Conservation (phyloP, 2,797 vertebrate genomes). For the Champsocephalus esox region DNA sequence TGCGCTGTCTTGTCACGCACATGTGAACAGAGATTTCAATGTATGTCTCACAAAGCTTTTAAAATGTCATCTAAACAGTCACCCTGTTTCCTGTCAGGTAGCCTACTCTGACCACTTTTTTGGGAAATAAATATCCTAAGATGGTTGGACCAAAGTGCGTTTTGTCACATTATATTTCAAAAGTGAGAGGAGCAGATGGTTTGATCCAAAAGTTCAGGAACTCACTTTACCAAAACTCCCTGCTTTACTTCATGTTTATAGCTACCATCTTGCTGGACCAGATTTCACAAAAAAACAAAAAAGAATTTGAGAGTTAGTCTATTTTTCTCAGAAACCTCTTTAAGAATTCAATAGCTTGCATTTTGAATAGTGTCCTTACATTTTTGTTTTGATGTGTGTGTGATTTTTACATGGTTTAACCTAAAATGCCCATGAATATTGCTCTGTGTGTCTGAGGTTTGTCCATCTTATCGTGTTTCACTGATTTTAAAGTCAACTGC, state of each 20-base stretch:
- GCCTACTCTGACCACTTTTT: slow-evolving; percentile 6
- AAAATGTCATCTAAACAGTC: background rate
- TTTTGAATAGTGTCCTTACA: background rate
- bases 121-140: background rate
- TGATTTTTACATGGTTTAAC: background rate
- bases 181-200: background rate
- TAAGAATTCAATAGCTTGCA: background rate
- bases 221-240: background rate
- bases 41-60: background rate
- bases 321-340: too few species aligned
- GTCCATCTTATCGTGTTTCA: background rate
- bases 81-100: slow-evolving; percentile 36
- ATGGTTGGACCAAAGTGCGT: background rate
- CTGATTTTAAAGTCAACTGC: slow-evolving; percentile 27
- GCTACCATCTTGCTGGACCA: slow-evolving; percentile 4
- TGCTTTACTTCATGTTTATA: background rate
- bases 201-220: background rate
- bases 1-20: background rate
- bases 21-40: background rate
- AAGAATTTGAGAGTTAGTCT: too few species aligned
- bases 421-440: background rate
- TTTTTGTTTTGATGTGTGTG: background rate
- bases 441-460: background rate
- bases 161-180: background rate
- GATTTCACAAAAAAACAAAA: background rate